Percentiles rank a stretch among this genome's conserved stretches.
Evolutionary conservation across 2,888 invertebrate genomes (phyloP).

Genomic region (Entomobrya proxima): DNA sequence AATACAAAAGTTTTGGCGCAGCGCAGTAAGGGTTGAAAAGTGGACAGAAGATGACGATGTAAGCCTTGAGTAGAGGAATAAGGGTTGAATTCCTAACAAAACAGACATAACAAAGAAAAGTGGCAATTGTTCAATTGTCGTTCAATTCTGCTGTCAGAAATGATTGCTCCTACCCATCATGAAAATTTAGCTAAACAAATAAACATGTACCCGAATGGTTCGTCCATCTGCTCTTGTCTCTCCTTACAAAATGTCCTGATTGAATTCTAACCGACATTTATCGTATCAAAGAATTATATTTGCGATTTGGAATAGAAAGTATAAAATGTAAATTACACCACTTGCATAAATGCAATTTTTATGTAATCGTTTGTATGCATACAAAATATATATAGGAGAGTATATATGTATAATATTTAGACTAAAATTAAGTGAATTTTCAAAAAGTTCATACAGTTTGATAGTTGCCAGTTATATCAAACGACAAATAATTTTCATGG

Average conservation of each 20-base stretch:
- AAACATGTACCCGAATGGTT: conserved; percentile 29
- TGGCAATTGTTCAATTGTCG: conserved; percentile 58
- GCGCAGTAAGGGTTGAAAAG: conserved; percentile 8
- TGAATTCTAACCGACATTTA: too few relatives aligned
- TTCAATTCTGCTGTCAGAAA: conserved; percentile 30
- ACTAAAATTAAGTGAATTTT: too few relatives aligned
- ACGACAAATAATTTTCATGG: too few relatives aligned
- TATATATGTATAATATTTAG: too few relatives aligned
- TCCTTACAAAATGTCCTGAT: not conserved
- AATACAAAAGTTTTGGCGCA: conserved; percentile 28
- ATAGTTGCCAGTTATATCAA: too few relatives aligned
- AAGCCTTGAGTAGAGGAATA: too few relatives aligned
- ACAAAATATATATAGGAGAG: too few relatives aligned
- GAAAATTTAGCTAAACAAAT: conserved; percentile 40
- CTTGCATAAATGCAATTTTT: too few relatives aligned
- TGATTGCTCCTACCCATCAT: not conserved
- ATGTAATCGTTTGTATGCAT: too few relatives aligned
- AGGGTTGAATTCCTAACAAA: conserved; percentile 46
- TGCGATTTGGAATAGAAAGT: too few relatives aligned
- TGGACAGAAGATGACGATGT: not conserved
- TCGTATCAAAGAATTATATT: not conserved
- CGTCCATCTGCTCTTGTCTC: conserved; percentile 38
- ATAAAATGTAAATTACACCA: too few relatives aligned
- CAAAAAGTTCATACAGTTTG: too few relatives aligned
- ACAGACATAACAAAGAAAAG: conserved; percentile 38